Base-by-base conservation (phyloP, 1,140 invertebrate species). In the Leptinotarsa undecemlineata region DNA sequence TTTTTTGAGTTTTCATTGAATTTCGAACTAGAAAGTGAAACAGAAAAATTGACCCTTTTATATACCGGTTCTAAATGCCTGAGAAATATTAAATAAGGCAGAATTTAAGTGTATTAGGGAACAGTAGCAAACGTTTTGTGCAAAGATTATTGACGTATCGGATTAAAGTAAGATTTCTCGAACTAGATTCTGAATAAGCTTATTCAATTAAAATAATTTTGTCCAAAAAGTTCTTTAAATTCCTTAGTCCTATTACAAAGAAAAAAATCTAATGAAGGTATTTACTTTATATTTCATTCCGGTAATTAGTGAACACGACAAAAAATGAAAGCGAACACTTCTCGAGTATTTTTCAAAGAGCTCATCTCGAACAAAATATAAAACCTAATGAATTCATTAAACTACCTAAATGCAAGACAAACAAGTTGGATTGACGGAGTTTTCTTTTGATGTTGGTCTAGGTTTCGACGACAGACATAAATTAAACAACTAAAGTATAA, bases 371-470 rank as follows among this genome's bases (percentile, higher is more conserved):
- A 57, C 51, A 57, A 57, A 57, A 57, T 57, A 57, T 57, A 57
- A 57, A 57, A 57, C 51, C 51, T 57, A 57, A 57, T 57, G 51
- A 57, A 57, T 57, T 57, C 51, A 57, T 57, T 57, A 57, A 57
- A 57, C 51, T 57, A 57, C 51, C 51, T 57, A 57, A 57, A 57
- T 57, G 51, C n/a, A 57, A 57, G 51, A 57, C 51, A 57, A 57
- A 57, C 51, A 57, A 57, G 17, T 57, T 17, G 51, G 51, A 57
- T 19, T 57, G 51, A 57, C 4, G 51, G 51, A 57, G 51, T 15
- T 66, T 15, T 66, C 26, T 66, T 33, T 66, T 66, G 19, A 23
- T 23, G 26, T 66, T 66, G 63, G 20, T 66, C 26, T 66, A 66
- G 63, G 26, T 15, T 62, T 66, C 63, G 63, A 20, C n/a, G 63